These are phyloP conservation scores for Catocala sponsa DNA, from an alignment of 2,888 invertebrate genomes.

Conservation along the genomic window DNA sequence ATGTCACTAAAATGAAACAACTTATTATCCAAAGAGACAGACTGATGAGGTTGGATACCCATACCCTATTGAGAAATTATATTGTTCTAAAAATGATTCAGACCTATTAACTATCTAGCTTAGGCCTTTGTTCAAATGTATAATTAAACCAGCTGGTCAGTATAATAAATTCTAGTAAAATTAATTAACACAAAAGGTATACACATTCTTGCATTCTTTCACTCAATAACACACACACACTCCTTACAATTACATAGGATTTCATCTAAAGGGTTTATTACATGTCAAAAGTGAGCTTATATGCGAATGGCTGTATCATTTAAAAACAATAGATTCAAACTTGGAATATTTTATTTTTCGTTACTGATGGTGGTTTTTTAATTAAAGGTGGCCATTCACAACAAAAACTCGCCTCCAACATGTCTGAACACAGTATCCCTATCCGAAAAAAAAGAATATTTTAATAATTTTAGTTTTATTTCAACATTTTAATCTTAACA, in stretches of 20 bases:
- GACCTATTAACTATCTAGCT: too few relatives aligned
- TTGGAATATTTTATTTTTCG: background rate
- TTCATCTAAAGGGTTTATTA: conserved; percentile 65
- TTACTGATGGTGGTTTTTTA: conserved; percentile 8
- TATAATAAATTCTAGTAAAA: too few relatives aligned
- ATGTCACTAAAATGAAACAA: too few relatives aligned
- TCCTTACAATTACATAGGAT: conserved; percentile 23
- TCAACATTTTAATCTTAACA: conserved; percentile 43
- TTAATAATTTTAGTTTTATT: conserved; percentile 70
- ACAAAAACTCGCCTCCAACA: conserved; percentile 81
- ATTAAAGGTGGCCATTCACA: conserved; percentile 45
- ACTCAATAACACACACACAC: background rate
- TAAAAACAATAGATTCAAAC: background rate
- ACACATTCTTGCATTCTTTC: background rate
- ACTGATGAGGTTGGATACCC: too few relatives aligned
- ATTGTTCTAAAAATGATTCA: too few relatives aligned
- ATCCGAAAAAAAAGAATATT: conserved; percentile 79
- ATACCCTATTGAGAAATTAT: too few relatives aligned
- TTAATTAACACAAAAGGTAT: too few relatives aligned
- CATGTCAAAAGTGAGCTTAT: conserved; percentile 82
- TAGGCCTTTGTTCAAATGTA: too few relatives aligned
- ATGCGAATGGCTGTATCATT: conserved; percentile 46
- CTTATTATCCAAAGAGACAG: too few relatives aligned
- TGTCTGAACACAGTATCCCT: conserved; percentile 86
- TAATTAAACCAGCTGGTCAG: too few relatives aligned